Evolutionary conservation across 2,797 vertebrate species (phyloP).

Genomic region (Phrynocephalus guinanensis): DNA sequence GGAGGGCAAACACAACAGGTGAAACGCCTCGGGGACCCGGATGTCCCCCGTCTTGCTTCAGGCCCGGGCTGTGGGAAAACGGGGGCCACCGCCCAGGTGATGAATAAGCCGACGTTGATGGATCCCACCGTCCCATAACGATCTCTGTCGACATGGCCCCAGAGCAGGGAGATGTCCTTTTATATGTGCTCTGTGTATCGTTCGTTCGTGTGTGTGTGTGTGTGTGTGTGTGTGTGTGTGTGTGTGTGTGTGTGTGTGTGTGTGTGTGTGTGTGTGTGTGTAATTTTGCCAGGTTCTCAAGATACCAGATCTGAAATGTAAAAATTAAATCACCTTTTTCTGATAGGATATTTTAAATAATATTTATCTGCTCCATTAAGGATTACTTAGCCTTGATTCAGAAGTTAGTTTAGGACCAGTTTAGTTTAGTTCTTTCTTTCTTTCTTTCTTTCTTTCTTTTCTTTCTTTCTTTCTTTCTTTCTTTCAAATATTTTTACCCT

Average conservation of each 20-base stretch:
- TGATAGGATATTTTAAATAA: no score
- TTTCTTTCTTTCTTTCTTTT: no score
- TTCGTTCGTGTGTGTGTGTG: background rate
- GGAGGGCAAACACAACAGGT: conserved; percentile 20
- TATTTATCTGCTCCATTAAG: no score
- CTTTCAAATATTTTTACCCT: no score
- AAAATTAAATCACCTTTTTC: background rate
- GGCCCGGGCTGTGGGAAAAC: background rate
- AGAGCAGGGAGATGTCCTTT: background rate
- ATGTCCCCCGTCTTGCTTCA: background rate
- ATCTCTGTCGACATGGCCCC: background rate
- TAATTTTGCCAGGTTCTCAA: background rate
- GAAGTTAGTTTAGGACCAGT: no score
- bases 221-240: background rate
- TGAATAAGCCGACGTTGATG: background rate
- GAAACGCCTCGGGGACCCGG: background rate
- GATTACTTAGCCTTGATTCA: no score
- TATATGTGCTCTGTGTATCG: background rate
- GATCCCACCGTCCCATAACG: background rate
- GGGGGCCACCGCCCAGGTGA: background rate
- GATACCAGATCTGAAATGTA: background rate
- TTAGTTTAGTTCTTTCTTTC: no score
- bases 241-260: background rate
- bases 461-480: no score
- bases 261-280: background rate